Evolutionary conservation across 2,888 invertebrate species (phyloP).

Genomic region (Plemyria rubiginata): DNA sequence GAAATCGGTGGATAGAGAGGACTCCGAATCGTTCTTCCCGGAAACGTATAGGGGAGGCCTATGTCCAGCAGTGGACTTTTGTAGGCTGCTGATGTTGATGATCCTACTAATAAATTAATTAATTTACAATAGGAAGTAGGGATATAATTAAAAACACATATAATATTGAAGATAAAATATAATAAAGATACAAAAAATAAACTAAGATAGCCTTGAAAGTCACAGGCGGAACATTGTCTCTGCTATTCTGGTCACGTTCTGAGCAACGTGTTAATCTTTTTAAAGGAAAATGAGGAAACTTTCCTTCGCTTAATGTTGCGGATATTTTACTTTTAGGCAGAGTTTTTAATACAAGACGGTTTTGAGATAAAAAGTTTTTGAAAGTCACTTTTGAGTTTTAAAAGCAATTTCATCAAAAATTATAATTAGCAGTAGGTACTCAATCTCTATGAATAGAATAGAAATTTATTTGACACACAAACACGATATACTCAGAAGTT

Average conservation of each 20-base stretch:
- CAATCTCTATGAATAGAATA: background rate
- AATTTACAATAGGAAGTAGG: no score
- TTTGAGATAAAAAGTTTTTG: constrained; percentile 13
- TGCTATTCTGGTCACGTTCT: constrained; percentile 59
- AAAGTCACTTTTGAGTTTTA: background rate
- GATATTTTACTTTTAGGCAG: constrained; percentile 47
- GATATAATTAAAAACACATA: no score
- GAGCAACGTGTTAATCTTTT: constrained; percentile 73
- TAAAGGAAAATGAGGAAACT: constrained; percentile 74
- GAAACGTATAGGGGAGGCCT: no score
- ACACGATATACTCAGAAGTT: no score
- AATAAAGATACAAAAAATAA: background rate
- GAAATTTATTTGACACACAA: no score
- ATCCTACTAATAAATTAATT: no score
- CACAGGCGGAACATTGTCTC: background rate
- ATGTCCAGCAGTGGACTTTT: no score
- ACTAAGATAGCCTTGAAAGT: constrained; percentile 6
- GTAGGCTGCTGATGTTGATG: no score
- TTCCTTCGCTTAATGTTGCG: constrained; percentile 52
- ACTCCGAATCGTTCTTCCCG: no score
- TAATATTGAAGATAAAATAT: no score
- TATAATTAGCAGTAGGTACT: background rate
- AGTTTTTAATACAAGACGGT: constrained; percentile 27
- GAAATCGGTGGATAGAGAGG: no score
- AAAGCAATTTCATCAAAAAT: background rate